Evolutionary conservation across 2,888 invertebrate genomes (phyloP), one percentile per base, ranked within the genome.

Genomic region (Ommatoiulus sabulosus): DNA sequence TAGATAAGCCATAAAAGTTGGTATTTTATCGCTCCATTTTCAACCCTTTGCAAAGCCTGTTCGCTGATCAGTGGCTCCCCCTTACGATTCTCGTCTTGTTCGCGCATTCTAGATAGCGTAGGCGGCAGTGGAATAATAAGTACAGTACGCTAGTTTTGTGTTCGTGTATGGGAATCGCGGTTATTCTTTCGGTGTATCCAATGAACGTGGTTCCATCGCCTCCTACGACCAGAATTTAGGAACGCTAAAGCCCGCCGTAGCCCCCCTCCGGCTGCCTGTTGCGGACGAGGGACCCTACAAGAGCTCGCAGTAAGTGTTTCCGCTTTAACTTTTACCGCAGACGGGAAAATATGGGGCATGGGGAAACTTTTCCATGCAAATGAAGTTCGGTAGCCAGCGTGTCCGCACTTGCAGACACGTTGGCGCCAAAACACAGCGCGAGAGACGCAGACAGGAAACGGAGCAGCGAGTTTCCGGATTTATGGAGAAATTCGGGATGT

Each of bases 131-230:
- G 63, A 63, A 63, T 63, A 63, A 15, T 63, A 63, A 63, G 63
- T 63, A 63, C 17, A 63, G 63, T 63, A 17, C 63, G 63, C n/a
- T 63, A 63, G n/a, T 63, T 63, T 63, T 63, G 20, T 63, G 63
- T 63, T 20, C 20, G 63, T 63, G 63, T 63, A 63, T 63, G 63
- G 63, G 63, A 63, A 63, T 63, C 63, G 63, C 63, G 63, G 17
- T 63, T 63, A 63, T 63, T 63, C 63, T 6, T 63, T 63, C 63
- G n/a, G 63, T 63, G 63, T 63, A 17, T 63, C 63, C 63, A 63
- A 63, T 63, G 63, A 63, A 63, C 63, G 63, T 63, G 63, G 63
- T 63, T 63, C 63, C 63, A 63, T 63, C 63, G 63, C 63, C 63
- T 63, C 20, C 63, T 63, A 20, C n/a, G 63, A 63, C 63, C 63